Evolutionary conservation across 2,888 invertebrate genomes (phyloP), one percentile per base, ranked within the genome.

Genomic region (Macrosiphum euphorbiae): DNA sequence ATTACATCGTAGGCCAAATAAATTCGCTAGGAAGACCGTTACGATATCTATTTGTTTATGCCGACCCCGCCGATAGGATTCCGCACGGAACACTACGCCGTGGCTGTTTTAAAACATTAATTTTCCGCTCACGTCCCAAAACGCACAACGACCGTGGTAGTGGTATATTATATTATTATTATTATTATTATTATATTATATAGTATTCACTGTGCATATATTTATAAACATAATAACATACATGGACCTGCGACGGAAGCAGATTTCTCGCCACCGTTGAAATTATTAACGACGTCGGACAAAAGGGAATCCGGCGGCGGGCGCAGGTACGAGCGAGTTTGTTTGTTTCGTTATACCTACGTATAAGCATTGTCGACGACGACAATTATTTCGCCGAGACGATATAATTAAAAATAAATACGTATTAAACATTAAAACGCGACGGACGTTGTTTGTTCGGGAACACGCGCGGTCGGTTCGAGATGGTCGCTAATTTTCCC

Each of bases 261-360:
- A n/a, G 67, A 90, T 90, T 90, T 90, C 24, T 67, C 47, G 28
- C n/a, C 16, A 67, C 47, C 90, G 50, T 84, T 55, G 84, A 84
- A 91, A 91, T 78, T 84, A 91, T 91, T 90, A 90, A 92, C 91
- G n/a, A 47, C 44, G 61, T n/a, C 44, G 47, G 86, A 92, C 86
- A 84, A 91, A 78, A 90, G 78, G n/a, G 90, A 50, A 67, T 78
- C 41, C 67, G 67, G 11, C n/a, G 26, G 41, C 55, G 55, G 47
- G 55, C 88, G 26, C 20, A 55, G 55, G 55, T 89, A 89, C 89
- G 20, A 13, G 26, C 35, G 20, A 20, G 41, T 52, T 41, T 84
- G 52, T 91, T 84, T 91, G 90, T 91, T 91, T 84, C 84, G 52
- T 41, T 41, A 4, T 55, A 55, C 55, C 55, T 55, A 52, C 50